A percentile compares a stretch with the other conserved stretches of the same genome.
These are phyloP conservation scores for Charadrius vociferus DNA, from an alignment of 2,113 vertebrate genomes.

Conservation along the genomic window DNA sequence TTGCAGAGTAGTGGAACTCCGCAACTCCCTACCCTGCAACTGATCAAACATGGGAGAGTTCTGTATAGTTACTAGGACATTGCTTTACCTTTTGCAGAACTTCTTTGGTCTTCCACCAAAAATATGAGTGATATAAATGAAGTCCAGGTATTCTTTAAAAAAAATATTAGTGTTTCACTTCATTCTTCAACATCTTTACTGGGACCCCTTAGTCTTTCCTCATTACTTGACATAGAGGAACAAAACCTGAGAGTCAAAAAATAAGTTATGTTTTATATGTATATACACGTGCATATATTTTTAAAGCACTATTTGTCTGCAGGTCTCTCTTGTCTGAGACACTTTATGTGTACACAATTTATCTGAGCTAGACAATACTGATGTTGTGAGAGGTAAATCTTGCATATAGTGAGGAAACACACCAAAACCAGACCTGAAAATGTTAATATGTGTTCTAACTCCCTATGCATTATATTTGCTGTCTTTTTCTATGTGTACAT, in stretches of 20 bases:
- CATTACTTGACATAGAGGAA: not conserved
- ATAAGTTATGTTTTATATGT: not conserved
- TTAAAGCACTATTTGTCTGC: not conserved
- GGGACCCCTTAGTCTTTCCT: not conserved
- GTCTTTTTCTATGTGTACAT: not conserved
- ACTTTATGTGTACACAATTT: not conserved
- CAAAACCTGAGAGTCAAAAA: not conserved
- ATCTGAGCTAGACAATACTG: rapidly evolving
- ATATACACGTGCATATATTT: not conserved
- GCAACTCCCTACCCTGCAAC: not conserved
- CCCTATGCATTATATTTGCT: not conserved
- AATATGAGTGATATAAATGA: not conserved
- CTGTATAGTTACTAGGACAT: not conserved
- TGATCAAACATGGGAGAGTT: not conserved
- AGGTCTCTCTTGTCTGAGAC: not conserved
- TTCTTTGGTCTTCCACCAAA: not conserved
- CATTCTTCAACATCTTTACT: not conserved
- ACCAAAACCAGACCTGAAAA: not conserved
- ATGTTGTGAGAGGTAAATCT: not conserved
- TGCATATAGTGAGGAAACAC: not conserved
- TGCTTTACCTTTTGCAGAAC: not conserved
- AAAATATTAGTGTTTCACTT: not conserved
- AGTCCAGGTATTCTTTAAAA: not conserved
- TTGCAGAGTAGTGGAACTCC: not conserved
- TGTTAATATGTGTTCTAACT: not conserved